These are phyloP conservation scores for Antheraea mylitta DNA, from an alignment of 1,140 invertebrate genomes.

Conservation along the genomic window DNA sequence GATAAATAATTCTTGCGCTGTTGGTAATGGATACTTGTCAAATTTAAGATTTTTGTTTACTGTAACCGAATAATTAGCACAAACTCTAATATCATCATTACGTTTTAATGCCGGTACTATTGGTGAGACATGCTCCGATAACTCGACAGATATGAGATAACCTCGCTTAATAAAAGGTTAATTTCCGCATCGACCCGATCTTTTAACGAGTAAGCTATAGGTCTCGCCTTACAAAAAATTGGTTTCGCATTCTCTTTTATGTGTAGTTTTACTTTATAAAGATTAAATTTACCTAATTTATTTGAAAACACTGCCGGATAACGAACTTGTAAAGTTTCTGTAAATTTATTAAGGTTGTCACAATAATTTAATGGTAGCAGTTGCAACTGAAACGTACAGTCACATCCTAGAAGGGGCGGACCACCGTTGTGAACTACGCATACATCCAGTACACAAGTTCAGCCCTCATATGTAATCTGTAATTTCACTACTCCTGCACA, in stretches of 20 bases:
- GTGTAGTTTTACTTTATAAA: constrained; percentile 13
- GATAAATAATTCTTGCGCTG: no score
- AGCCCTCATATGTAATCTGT: constrained; percentile 9
- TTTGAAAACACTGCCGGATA: constrained; percentile 16
- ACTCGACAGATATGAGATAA: no score
- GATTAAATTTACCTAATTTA: constrained; percentile 13
- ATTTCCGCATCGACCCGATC: no score
- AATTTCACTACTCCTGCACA: constrained; percentile 10
- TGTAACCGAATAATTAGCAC: no score
- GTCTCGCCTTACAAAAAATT: constrained; percentile 12
- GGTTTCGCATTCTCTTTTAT: constrained; percentile 16
- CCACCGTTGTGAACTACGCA: constrained; percentile 17
- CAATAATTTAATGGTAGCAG: constrained; percentile 23
- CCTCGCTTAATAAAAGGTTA: no score
- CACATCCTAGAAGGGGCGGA: constrained; percentile 21
- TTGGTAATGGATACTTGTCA: no score
- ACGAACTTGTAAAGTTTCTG: neutral
- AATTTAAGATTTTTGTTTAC: no score
- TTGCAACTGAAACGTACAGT: constrained; percentile 22
- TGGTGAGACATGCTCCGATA: no score
- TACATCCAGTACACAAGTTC: constrained; percentile 5
- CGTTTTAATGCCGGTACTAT: no score
- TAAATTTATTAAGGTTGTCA: neutral
- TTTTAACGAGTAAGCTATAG: constrained; percentile 18
- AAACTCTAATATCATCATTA: no score